These are phyloP conservation scores for Hystrix brachyura DNA, from an alignment of 2,113 vertebrate species.

Conservation along the genomic window DNA sequence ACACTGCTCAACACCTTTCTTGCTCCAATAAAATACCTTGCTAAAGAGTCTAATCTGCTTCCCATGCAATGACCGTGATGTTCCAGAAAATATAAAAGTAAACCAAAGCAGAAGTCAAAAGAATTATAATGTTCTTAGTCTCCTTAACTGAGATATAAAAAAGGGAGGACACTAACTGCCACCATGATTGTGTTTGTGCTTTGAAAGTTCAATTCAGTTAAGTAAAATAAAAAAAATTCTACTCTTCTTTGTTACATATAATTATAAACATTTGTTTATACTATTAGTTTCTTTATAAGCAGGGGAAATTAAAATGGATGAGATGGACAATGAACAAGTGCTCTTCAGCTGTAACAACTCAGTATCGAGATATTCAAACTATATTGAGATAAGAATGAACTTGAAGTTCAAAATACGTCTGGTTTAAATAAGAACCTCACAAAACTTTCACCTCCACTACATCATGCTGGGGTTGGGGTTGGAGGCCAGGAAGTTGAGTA, in stretches of 20 bases:
- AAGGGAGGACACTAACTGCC: not conserved
- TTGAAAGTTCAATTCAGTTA: not conserved
- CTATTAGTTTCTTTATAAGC: not conserved
- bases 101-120: not conserved
- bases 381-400: not conserved
- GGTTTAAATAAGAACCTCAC: not conserved
- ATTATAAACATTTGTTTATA: not conserved
- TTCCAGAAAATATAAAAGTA: not conserved
- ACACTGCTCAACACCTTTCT: not conserved
- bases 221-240: not conserved
- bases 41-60: not conserved
- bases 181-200: not conserved
- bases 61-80: not conserved
- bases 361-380: not conserved
- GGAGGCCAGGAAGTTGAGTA: too few species aligned
- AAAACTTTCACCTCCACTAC: not conserved
- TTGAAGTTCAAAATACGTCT: not conserved
- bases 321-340: not conserved
- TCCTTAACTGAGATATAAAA: not conserved
- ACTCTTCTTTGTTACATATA: not conserved
- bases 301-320: not conserved
- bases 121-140: not conserved
- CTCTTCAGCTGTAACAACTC: not conserved
- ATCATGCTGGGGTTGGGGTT: accelerated
- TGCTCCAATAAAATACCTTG: not conserved